Percentiles rank a stretch among this genome's conserved stretches.
Conservation (phyloP, 2,113 vertebrate species). For the Desmodus rotundus region DNA sequence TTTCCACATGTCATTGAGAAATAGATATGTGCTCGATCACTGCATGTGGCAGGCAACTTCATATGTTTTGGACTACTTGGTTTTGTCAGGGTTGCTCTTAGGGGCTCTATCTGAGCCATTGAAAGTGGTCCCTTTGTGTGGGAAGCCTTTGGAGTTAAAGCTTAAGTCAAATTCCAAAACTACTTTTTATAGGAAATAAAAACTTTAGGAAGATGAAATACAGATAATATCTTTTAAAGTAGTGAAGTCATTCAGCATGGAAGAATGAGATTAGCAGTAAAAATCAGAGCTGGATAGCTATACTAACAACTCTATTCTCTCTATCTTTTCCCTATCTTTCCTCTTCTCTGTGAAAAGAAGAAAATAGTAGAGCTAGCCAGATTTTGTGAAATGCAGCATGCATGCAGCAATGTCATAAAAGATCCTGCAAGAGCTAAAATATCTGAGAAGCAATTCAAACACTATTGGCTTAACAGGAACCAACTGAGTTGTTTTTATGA, state of each 20-base stretch:
- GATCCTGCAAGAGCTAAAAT: constrained; percentile 46
- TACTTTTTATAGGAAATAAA: constrained; percentile 32
- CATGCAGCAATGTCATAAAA: constrained; percentile 13
- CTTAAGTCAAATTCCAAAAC: neutral
- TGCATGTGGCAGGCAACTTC: too few species aligned
- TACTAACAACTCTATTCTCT: neutral
- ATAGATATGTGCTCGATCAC: neutral
- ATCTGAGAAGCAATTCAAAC: constrained; percentile 44
- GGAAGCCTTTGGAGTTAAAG: neutral
- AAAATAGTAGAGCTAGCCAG: constrained; percentile 17
- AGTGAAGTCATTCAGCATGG: neutral
- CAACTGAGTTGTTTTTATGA: constrained; percentile 67
- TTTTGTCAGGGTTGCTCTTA: too few species aligned
- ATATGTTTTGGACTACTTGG: neutral
- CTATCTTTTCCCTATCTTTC: neutral
- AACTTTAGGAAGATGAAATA: neutral
- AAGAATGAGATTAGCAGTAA: neutral
- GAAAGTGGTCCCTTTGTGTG: neutral
- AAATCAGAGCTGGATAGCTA: neutral
- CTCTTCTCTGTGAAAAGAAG: neutral
- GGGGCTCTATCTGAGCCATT: neutral
- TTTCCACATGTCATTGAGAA: fast-evolving
- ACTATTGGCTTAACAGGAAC: constrained; percentile 69
- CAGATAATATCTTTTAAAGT: neutral
- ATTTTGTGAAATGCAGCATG: constrained; percentile 19